These are phyloP conservation scores for Sylvietta virens DNA, from an alignment of 2,113 vertebrate species.

Conservation along the genomic window DNA sequence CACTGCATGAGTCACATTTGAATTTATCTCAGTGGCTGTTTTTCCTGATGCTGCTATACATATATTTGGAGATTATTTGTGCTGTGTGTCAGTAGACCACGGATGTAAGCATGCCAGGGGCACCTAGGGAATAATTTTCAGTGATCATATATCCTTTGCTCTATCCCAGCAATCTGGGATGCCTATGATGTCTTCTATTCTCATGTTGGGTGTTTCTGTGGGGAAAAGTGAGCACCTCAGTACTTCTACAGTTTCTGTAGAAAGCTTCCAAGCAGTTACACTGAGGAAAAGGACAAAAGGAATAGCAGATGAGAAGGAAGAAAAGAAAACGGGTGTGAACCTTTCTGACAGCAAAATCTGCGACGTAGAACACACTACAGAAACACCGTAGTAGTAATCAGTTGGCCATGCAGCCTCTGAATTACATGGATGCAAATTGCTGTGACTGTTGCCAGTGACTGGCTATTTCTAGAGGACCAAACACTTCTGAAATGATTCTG, in stretches of 20 bases:
- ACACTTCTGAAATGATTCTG: background rate
- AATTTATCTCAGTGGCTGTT: background rate
- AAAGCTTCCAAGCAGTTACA: background rate
- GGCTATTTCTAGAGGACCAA: background rate
- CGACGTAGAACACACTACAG: background rate
- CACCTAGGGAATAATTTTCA: background rate
- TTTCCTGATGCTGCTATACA: background rate
- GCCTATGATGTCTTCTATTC: background rate
- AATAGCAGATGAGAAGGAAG: background rate
- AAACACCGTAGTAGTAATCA: background rate
- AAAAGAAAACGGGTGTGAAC: accelerated
- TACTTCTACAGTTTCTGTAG: background rate
- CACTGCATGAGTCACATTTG: background rate
- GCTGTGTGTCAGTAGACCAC: background rate
- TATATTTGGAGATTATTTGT: background rate
- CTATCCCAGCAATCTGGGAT: background rate
- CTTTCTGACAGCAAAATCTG: background rate
- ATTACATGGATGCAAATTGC: background rate
- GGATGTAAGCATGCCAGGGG: background rate
- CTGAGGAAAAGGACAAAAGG: background rate
- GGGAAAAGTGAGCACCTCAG: background rate
- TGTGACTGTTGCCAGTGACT: background rate
- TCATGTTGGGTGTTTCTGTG: background rate
- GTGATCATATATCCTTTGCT: background rate
- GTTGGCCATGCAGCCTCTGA: background rate